These are phyloP conservation scores for Timema podura DNA, from an alignment of 2,888 invertebrate genomes.

Conservation along the genomic window DNA sequence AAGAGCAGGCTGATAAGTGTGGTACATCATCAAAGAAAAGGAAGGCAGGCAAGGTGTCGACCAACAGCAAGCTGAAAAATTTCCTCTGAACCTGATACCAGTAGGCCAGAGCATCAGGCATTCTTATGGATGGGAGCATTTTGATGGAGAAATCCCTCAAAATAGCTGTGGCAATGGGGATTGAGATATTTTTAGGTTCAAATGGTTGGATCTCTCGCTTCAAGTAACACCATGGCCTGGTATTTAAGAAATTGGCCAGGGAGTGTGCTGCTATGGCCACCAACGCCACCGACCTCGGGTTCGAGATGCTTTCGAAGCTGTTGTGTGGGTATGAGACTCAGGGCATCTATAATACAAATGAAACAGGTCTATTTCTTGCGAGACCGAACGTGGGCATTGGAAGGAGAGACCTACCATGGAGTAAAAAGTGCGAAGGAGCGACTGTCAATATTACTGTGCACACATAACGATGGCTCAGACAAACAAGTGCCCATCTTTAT, in stretches of 20 bases:
- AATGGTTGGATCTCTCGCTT: not conserved
- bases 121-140: not conserved
- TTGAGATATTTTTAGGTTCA: constrained; percentile 4
- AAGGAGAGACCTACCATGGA: too few species aligned
- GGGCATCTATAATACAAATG: too few species aligned
- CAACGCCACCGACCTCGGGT: constrained; percentile 2
- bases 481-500: constrained; percentile 10
- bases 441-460: too few species aligned
- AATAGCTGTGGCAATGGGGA: constrained; percentile 1
- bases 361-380: too few species aligned
- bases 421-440: too few species aligned
- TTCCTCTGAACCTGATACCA: not conserved
- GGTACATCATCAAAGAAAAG: not conserved
- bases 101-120: not conserved
- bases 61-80: constrained; percentile 1
- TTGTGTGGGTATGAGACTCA: not conserved
- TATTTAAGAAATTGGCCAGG: not conserved
- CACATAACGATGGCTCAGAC: not conserved
- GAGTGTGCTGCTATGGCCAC: not conserved
- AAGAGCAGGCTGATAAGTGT: too few species aligned
- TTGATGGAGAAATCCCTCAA: constrained; percentile 6
- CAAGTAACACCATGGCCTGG: too few species aligned
- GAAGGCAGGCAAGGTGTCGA: constrained; percentile 4
- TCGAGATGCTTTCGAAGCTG: constrained; percentile 1
- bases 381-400: too few species aligned